Evolutionary conservation across 2,113 vertebrate species (phyloP).

Genomic region (Myanophis thanlyinensis): DNA sequence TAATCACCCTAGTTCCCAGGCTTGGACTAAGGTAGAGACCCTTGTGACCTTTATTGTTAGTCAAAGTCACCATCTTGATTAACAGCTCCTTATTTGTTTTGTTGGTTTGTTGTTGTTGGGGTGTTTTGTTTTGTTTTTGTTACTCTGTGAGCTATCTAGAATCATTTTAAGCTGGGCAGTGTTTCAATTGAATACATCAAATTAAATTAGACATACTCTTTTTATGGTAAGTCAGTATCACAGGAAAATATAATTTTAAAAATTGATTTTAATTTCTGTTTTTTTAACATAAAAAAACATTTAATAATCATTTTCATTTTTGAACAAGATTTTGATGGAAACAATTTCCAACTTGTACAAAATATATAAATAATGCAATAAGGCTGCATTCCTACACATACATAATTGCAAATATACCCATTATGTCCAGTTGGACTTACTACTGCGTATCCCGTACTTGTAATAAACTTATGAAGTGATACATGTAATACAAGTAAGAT

Average conservation of each 20-base stretch:
- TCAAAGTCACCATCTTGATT: neutral
- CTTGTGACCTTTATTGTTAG: neutral
- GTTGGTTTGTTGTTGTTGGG: neutral
- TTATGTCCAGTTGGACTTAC: neutral
- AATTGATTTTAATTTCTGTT: conserved; percentile 44
- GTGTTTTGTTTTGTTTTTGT: neutral
- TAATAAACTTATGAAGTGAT: neutral
- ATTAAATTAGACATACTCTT: neutral
- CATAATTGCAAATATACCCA: neutral
- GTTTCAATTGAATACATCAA: neutral
- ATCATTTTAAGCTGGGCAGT: neutral
- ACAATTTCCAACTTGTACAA: neutral
- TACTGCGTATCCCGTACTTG: neutral
- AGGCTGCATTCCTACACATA: neutral
- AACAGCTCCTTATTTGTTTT: neutral
- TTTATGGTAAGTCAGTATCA: neutral
- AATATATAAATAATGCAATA: conserved; percentile 12
- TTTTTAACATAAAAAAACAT: conserved; percentile 38
- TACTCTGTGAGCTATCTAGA: neutral
- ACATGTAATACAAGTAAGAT: conserved; percentile 39
- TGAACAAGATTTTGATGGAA: conserved; percentile 31
- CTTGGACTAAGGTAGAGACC: neutral
- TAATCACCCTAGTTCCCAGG: neutral
- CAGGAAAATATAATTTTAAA: neutral
- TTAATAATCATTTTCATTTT: conserved; percentile 23